These are phyloP conservation scores for Condylura cristata DNA, from an alignment of 2,113 vertebrate genomes.

Conservation along the genomic window DNA sequence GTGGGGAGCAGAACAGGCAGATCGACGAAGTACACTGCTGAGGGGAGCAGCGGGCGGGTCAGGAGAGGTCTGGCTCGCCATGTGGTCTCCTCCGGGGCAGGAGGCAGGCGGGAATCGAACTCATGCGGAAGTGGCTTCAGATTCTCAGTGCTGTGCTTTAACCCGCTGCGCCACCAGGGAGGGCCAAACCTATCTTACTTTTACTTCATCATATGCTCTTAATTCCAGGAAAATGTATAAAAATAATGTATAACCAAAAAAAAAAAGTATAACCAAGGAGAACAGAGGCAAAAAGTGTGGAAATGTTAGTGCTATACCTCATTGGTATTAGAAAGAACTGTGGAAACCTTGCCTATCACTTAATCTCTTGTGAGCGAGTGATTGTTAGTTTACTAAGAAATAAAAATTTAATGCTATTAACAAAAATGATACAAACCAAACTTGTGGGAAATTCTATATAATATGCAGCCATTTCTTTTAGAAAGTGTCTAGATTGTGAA, in stretches of 20 bases:
- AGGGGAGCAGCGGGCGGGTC: too few species aligned
- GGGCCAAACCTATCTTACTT: too few species aligned
- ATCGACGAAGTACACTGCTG: too few species aligned
- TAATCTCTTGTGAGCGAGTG: neutral
- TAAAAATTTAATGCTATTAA: neutral
- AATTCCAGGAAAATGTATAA: neutral
- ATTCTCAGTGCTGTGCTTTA: too few species aligned
- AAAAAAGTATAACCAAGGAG: neutral
- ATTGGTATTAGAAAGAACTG: neutral
- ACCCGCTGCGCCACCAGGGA: too few species aligned
- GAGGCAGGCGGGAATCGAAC: too few species aligned
- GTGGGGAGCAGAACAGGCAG: too few species aligned
- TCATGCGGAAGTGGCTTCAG: too few species aligned
- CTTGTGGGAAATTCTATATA: neutral
- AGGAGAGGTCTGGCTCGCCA: too few species aligned
- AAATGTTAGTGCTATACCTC: neutral
- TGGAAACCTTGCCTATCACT: neutral
- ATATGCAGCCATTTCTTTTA: neutral
- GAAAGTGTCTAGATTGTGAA: too few species aligned
- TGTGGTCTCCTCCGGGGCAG: too few species aligned
- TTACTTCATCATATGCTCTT: neutral
- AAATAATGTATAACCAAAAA: too few species aligned
- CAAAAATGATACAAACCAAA: neutral
- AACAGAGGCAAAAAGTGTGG: neutral
- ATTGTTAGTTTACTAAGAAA: neutral